Base-by-base conservation (phyloP, 1,140 invertebrate species). In the Drosophila melanica region DNA sequence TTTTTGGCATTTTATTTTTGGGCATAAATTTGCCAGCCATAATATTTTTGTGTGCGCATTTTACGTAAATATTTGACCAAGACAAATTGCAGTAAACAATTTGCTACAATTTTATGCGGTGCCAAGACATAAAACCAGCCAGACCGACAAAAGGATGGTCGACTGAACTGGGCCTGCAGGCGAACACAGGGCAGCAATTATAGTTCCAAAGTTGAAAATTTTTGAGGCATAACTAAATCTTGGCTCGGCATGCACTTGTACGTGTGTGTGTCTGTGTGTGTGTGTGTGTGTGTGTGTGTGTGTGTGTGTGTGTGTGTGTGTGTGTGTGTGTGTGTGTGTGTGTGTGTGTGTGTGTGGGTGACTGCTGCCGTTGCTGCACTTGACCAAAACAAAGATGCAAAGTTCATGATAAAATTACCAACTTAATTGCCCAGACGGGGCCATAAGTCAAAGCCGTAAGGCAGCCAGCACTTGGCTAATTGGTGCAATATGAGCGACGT, bases 401-500 rank as follows among this genome's bases (percentile, higher is more conserved):
- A 87, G 84, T 89, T 87, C 71, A 87, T 87, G 82, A 87, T 89
- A 84, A 89, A 87, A 87, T 87, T 89, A 87, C 75, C 73, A 84
- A 79, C 79, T 84, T 89, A 87, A 87, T 87, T 87, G 82, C 79
- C 76, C 55, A 65, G 63, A 57, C 57, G 54, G 59, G 69, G 54
- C 54, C 59, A 73, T 74, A 74, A 79, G 74, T 79, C 69, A 63
- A 73, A 73, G 62, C 54, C 45, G 20, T 54, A 48, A 66, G 16
- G 41, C 20, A 20, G 12, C n/a, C 16, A 62, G 55, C 68, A 63
- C 70, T 77, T 39, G 45, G 53, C 71, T 77, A 77, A 77, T 77
- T 77, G 75, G 57, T 69, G 65, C 75, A 74, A 59, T 48, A 58
- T 47, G 70, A 68, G 30, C 54, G 44, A 75, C 71, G 42, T 65